Conservation (phyloP, 2,797 vertebrate genomes). For the Alectoris magna region DNA sequence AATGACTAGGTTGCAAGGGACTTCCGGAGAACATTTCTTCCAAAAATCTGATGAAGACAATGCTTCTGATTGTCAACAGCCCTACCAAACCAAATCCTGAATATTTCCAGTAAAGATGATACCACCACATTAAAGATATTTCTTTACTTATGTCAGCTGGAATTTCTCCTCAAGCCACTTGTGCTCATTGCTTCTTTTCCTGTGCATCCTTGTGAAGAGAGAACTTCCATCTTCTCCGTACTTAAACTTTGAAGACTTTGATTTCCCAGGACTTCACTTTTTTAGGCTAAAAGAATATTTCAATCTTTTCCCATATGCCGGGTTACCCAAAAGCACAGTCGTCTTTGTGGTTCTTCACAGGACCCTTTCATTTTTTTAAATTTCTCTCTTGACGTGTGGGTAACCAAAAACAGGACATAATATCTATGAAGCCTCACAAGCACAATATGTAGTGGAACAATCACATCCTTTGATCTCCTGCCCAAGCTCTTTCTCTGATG, state of each 20-base stretch:
- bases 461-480: background rate
- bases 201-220: background rate
- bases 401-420: background rate
- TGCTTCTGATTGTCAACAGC: background rate
- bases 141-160: background rate
- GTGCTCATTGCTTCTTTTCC: background rate
- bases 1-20: background rate
- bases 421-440: background rate
- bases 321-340: background rate
- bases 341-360: background rate
- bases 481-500: background rate
- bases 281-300: background rate
- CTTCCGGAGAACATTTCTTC: background rate
- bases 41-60: background rate
- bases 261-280: background rate
- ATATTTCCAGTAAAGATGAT: background rate
- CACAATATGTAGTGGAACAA: background rate
- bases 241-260: background rate
- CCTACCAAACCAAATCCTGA: background rate
- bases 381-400: background rate
- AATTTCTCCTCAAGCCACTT: background rate
- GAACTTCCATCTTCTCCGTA: background rate
- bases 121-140: background rate
- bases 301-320: background rate
- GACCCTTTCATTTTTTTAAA: background rate